Evolutionary conservation across 2,888 invertebrate genomes (phyloP), one percentile per base, ranked within the genome.

Genomic region (Oegoconia quadripuncta): DNA sequence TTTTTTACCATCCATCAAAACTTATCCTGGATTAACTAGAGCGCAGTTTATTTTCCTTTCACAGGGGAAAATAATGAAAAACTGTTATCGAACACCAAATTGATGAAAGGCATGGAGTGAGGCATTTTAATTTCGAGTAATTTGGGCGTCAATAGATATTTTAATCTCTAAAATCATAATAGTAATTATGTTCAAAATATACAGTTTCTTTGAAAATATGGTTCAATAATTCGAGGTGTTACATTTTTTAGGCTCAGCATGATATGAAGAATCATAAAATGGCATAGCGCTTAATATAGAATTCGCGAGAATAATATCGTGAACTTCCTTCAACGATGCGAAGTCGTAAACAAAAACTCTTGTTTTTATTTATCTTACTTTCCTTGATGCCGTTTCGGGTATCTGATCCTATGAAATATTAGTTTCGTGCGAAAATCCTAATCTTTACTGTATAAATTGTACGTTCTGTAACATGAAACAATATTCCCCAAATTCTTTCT

Each of bases 201-300:
- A n/a, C n/a, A n/a, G n/a, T n/a, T n/a, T n/a, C n/a, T n/a, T n/a
- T n/a, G n/a, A n/a, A n/a, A n/a, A n/a, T n/a, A n/a, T n/a, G n/a
- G n/a, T n/a, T n/a, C n/a, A n/a, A n/a, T n/a, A n/a, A n/a, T n/a
- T n/a, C n/a, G n/a, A n/a, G n/a, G n/a, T n/a, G n/a, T n/a, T n/a
- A n/a, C 34, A 39, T 39, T 30, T 39, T 34, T 30, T 30, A 34
- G 34, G 39, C 28, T 39, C 34, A 34, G 34, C 28, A 25, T 30
- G 14, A 39, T 22, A 39, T 30, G 27, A 25, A 36, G 25, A 40
- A 32, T 41, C 28, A 12, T 1, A 3, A 27, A 27, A 27, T 13
- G 14, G 28, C 41, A 33, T 27, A 18, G 30, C 12, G 33, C 33
- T 33, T 40, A 27, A n/a, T 14, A 12, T 28, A 14, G 16, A 27